These are phyloP conservation scores for Nothoprocta pentlandii DNA, from an alignment of 2,113 vertebrate genomes.

Conservation along the genomic window DNA sequence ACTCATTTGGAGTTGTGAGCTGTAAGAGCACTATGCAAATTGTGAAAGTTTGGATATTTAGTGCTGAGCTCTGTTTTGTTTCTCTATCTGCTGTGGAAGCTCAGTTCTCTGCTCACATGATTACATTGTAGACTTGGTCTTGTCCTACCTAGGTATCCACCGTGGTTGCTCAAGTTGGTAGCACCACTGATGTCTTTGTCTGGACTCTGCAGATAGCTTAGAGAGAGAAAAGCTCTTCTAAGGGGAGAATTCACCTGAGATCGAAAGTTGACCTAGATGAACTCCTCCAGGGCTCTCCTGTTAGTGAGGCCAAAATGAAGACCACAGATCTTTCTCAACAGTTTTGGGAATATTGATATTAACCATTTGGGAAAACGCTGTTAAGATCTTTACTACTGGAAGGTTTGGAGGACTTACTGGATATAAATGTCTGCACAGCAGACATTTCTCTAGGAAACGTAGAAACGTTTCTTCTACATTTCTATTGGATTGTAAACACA, in stretches of 20 bases:
- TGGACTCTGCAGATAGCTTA: not conserved
- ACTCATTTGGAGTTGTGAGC: not conserved
- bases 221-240: not conserved
- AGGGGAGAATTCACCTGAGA: not conserved
- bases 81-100: not conserved
- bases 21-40: not conserved
- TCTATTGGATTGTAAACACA: no score
- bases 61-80: not conserved
- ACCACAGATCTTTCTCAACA: not conserved
- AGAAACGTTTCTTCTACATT: no score
- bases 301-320: not conserved
- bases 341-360: not conserved
- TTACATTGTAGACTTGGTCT: not conserved
- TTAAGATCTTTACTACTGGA: conserved; percentile 17
- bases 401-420: not conserved
- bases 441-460: not conserved
- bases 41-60: not conserved
- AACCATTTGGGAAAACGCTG: conserved; percentile 23
- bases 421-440: conserved; percentile 11
- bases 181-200: not conserved
- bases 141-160: not conserved
- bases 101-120: not conserved
- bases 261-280: not conserved
- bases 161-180: not conserved
- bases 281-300: not conserved